These are phyloP conservation scores for Heteropelma amictum DNA, from an alignment of 2,888 invertebrate genomes.

Conservation along the genomic window DNA sequence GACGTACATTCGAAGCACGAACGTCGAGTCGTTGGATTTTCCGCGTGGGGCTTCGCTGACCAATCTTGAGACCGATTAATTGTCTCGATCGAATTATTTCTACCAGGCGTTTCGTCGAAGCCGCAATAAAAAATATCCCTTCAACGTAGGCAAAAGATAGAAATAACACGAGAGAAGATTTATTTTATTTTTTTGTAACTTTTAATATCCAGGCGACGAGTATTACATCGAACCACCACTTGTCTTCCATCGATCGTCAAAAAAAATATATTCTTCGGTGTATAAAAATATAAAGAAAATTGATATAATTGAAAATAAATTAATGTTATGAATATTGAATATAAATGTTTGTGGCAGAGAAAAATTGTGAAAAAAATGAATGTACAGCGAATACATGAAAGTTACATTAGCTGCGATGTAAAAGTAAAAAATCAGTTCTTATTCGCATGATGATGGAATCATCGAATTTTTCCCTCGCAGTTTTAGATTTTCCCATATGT, in stretches of 20 bases:
- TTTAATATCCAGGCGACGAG: no score
- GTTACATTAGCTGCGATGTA: background rate
- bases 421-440: background rate
- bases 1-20: constrained; percentile 2
- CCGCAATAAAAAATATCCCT: background rate
- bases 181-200: background rate
- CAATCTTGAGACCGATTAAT: constrained; percentile 30
- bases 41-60: constrained; percentile 22
- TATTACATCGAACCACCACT: no score
- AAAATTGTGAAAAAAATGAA: no score
- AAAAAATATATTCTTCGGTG: no score
- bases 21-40: background rate
- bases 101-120: background rate
- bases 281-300: no score
- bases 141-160: background rate
- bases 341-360: no score
- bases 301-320: no score
- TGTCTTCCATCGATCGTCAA: no score
- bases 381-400: no score
- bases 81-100: constrained; percentile 24
- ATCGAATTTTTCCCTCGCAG: background rate
- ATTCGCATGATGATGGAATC: background rate
- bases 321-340: no score
- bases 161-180: background rate
- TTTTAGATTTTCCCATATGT: background rate